These are phyloP conservation scores for Brienomyrus brachyistius DNA, from an alignment of 2,113 vertebrate genomes.

Conservation along the genomic window DNA sequence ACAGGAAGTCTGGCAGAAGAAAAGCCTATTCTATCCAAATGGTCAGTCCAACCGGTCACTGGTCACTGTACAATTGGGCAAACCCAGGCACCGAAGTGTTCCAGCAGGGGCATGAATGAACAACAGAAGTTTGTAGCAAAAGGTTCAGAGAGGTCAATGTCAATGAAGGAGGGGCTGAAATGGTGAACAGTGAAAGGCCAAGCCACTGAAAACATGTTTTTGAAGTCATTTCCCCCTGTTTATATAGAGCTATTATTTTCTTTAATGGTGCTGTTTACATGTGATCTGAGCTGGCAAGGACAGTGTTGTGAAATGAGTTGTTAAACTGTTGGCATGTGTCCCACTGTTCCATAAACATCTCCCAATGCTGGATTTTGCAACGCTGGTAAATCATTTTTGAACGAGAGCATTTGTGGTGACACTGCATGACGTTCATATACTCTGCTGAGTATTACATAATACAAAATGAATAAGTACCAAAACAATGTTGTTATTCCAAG, in stretches of 20 bases:
- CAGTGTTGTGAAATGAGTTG: slow-evolving; percentile 28
- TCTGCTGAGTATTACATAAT: slow-evolving; percentile 13
- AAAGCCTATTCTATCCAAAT: not conserved
- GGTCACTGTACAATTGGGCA: slow-evolving; percentile 9
- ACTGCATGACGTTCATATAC: slow-evolving; percentile 6
- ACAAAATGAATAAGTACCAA: slow-evolving; percentile 7
- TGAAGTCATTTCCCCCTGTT: slow-evolving; percentile 20
- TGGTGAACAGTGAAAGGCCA: not conserved
- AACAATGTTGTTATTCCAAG: not conserved
- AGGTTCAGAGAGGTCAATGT: not conserved
- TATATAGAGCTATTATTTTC: slow-evolving; percentile 11
- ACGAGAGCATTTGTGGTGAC: not conserved
- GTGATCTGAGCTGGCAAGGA: slow-evolving; percentile 20
- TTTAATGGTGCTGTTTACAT: slow-evolving; percentile 24
- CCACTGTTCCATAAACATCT: slow-evolving; percentile 21
- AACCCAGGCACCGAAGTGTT: not conserved
- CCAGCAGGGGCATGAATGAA: not conserved
- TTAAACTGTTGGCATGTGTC: slow-evolving; percentile 19
- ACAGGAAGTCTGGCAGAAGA: not conserved
- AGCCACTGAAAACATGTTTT: slow-evolving; percentile 17
- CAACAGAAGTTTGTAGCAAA: slow-evolving; percentile 11
- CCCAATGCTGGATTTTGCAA: slow-evolving; percentile 20
- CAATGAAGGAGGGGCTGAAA: not conserved
- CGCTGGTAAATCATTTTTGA: slow-evolving; percentile 23
- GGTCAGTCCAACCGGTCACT: slow-evolving; percentile 13